Evolutionary conservation across 2,888 invertebrate species (phyloP), one percentile per base, ranked within the genome.

Genomic region (Allacma fusca): DNA sequence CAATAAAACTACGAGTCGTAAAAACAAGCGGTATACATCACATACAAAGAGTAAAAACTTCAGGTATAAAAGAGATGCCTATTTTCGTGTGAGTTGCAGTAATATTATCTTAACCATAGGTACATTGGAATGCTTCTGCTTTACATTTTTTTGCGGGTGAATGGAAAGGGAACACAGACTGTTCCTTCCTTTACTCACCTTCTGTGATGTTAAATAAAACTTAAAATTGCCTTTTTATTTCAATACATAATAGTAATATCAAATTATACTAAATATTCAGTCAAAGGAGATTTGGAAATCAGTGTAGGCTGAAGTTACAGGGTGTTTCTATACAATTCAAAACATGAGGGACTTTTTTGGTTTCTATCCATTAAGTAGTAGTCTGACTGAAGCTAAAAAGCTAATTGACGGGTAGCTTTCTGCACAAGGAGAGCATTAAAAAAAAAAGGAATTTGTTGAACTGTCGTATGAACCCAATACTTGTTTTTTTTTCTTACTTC

Each of bases 41-140:
- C 76, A 79, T 79, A 79, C 76, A 79, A 79, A 72, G 75, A 79
- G 76, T 79, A 79, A 79, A 79, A 79, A 76, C 69, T 72, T 79
- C 68, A 76, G 79, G 76, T 76, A 76, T 72, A 75, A 76, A 79
- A 76, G 76, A 79, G 76, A 79, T 76, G 76, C 76, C 79, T 69
- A 76, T 64, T 57, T 68, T 70, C 62, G 21, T 71, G 64, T 70
- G 59, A 57, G 67, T 23, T 57, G 67, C 50, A 50, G 44, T 76
- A 40, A 40, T 43, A 19, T 40, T 29, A 69, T 69, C 21, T 40
- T 59, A 59, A 59, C 59, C 59, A n/a, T 59, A 72, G 72, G 72
- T 72, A 72, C 72, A 50, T 72, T 72, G 72, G 72, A 72, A 72
- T 72, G 72, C 28, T 72, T 26, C 43, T 72, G 44, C 72, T 72